phyloP scores from a whole-genome alignment of 2,888 invertebrate genomes.

The Synanthedon formicaeformis region DNA sequence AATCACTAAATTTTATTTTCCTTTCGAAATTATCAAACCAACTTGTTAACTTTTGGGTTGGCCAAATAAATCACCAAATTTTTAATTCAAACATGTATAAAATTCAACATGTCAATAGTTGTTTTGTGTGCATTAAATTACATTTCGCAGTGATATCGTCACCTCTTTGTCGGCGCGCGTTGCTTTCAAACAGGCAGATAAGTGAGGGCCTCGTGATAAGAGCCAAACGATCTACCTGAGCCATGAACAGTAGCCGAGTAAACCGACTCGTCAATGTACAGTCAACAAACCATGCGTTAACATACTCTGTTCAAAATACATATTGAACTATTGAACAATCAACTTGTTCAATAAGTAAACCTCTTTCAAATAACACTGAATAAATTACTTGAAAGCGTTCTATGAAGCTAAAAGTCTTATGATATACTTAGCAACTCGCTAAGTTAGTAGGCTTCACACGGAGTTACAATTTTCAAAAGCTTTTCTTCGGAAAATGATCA shows the following conservation, averaged over 20 bases:
- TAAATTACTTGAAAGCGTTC: no score
- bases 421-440: no score
- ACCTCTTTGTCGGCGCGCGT: conserved; percentile 58
- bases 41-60: conserved; percentile 18
- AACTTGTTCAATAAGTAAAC: no score
- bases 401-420: no score
- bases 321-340: conserved; percentile 20
- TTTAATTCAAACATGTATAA: conserved; percentile 3
- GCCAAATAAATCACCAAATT: conserved; percentile 11
- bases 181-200: conserved; percentile 50
- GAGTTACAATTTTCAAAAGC: no score
- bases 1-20: no score
- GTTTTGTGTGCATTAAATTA: conserved; percentile 17
- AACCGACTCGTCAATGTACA: conserved; percentile 59
- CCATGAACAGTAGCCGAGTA: conserved; percentile 52
- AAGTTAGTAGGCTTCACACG: no score
- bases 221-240: conserved; percentile 14
- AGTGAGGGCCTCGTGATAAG: conserved; percentile 50
- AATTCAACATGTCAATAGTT: conserved; percentile 17
- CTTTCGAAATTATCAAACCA: no score
- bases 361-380: no score
- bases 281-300: conserved; percentile 43
- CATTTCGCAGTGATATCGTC: conserved; percentile 48
- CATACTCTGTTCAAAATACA: conserved; percentile 24
- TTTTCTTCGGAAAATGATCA: no score